Evolutionary conservation across 2,797 vertebrate genomes (phyloP).

Genomic region (Emys orbicularis): DNA sequence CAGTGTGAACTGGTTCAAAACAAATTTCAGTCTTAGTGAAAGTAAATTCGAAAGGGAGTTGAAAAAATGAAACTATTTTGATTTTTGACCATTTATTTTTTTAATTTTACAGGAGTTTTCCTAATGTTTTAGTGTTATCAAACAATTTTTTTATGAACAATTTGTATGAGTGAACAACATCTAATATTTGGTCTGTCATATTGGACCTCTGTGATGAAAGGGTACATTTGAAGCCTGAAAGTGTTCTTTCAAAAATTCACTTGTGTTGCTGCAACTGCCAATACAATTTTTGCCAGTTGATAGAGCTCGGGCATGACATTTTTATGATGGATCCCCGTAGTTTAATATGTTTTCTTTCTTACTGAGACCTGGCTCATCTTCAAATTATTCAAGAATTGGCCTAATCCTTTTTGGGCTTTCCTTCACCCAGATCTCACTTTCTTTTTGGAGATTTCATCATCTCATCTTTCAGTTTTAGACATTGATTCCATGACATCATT

Average conservation of each 20-base stretch:
- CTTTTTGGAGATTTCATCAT: background rate
- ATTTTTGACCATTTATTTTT: too few relatives aligned
- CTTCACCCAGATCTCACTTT: background rate
- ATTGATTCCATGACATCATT: background rate
- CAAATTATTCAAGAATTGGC: background rate
- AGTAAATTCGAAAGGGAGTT: too few relatives aligned
- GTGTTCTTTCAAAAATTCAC: background rate
- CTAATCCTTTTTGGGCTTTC: background rate
- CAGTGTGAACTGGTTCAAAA: background rate
- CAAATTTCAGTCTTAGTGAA: background rate
- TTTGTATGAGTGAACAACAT: background rate
- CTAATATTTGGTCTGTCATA: background rate
- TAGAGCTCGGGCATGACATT: background rate
- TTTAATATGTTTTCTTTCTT: background rate
- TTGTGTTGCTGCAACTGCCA: background rate
- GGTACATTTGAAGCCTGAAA: background rate
- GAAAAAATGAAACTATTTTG: too few relatives aligned
- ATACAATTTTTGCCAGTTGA: background rate
- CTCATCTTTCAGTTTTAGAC: background rate
- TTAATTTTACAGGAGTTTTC: background rate
- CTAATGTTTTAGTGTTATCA: background rate
- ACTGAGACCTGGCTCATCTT: background rate
- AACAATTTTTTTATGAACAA: background rate
- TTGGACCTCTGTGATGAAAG: background rate
- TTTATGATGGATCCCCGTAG: background rate